These are phyloP conservation scores for Tauraco hartlaubi DNA, from an alignment of 2,797 vertebrate genomes.

Conservation along the genomic window DNA sequence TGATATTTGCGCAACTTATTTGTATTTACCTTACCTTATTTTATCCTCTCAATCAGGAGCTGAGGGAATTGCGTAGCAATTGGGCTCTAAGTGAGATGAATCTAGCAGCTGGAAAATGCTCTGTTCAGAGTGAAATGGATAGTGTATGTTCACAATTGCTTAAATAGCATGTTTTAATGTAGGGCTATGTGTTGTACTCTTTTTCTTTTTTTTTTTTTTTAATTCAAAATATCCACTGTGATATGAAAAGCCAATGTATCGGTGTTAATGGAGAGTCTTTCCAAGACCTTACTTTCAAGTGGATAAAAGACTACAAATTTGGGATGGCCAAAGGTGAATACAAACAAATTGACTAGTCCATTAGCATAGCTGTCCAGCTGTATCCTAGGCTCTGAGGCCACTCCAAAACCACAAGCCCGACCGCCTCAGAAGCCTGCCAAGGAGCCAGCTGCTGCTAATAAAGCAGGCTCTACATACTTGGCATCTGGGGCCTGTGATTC, in stretches of 20 bases:
- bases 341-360: slow-evolving; percentile 67
- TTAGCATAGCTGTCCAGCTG: slow-evolving; percentile 60
- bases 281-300: slow-evolving; percentile 68
- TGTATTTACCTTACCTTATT: slow-evolving; percentile 24
- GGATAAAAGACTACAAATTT: slow-evolving; percentile 72
- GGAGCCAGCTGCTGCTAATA: slow-evolving; percentile 73
- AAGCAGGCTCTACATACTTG: slow-evolving; percentile 71
- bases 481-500: slow-evolving; percentile 50
- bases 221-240: not conserved
- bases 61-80: slow-evolving; percentile 20
- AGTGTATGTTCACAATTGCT: not conserved
- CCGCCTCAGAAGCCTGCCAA: slow-evolving; percentile 65
- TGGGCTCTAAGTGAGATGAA: slow-evolving; percentile 15
- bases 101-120: slow-evolving; percentile 19
- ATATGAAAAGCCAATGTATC: slow-evolving; percentile 27
- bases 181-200: not conserved
- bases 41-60: not conserved
- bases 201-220: not conserved
- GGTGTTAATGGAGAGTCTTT: slow-evolving; percentile 41
- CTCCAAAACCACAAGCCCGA: slow-evolving; percentile 73
- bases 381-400: slow-evolving; percentile 51
- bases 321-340: slow-evolving; percentile 63
- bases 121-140: not conserved
- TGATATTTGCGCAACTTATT: slow-evolving; percentile 35
- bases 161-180: slow-evolving; percentile 63